Conservation (phyloP, 2,888 invertebrate genomes). For the Mythimna albipuncta region DNA sequence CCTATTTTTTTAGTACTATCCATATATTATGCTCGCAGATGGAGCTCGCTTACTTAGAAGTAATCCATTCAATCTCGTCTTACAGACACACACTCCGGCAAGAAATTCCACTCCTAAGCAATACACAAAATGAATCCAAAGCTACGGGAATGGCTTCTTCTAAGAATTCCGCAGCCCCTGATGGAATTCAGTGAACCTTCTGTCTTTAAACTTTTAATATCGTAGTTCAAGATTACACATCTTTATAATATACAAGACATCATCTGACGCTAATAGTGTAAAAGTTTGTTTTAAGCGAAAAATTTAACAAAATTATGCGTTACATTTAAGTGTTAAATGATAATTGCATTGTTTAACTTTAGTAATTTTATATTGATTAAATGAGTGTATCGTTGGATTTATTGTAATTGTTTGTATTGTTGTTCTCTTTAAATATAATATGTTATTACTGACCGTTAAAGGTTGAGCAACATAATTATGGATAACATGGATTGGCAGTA, state of each 20-base stretch:
- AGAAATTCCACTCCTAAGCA: no score
- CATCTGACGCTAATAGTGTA: slow-evolving; percentile 56
- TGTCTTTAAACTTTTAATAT: background rate
- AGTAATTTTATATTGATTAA: slow-evolving; percentile 57
- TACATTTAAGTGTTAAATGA: slow-evolving; percentile 56
- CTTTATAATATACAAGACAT: slow-evolving; percentile 41
- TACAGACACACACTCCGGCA: no score
- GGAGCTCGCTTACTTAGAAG: no score
- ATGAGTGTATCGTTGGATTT: slow-evolving; percentile 33
- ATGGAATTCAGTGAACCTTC: slow-evolving; percentile 16
- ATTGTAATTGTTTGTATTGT: slow-evolving; percentile 40
- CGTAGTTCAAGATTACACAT: slow-evolving; percentile 31
- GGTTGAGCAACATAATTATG: slow-evolving; percentile 17
- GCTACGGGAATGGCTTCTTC: no score
- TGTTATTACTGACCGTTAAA: slow-evolving; percentile 22
- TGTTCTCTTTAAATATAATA: slow-evolving; percentile 26
- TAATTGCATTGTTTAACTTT: slow-evolving; percentile 52
- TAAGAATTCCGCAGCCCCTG: no score
- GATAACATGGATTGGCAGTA: slow-evolving; percentile 1
- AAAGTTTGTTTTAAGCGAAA: slow-evolving; percentile 57
- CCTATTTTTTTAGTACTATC: no score
- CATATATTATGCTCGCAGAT: no score
- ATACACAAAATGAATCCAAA: no score
- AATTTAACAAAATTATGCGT: slow-evolving; percentile 43
- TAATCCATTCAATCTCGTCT: no score